A percentile compares a stretch with the other conserved stretches of the same genome.
phyloP scores from a whole-genome alignment of 2,888 invertebrate species.

The Microplitis manilae region DNA sequence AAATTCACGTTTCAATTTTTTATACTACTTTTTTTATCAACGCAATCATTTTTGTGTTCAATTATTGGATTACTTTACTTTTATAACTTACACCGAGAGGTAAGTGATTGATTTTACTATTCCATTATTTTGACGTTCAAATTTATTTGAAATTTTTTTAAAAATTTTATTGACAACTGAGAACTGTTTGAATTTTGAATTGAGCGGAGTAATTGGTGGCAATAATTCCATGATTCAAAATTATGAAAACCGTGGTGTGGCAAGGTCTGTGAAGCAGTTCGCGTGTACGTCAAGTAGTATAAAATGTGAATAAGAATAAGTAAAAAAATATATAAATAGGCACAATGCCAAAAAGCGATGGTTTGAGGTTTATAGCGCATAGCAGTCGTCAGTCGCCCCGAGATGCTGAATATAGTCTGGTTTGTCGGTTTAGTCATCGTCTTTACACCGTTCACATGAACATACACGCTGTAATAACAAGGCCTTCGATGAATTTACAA shows the following conservation, averaged over 20 bases:
- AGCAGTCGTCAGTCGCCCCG: constrained; percentile 41
- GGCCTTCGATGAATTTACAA: constrained; percentile 43
- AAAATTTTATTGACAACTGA: no score
- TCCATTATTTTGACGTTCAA: no score
- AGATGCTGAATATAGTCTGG: constrained; percentile 54
- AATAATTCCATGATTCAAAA: not conserved
- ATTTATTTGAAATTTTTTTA: no score
- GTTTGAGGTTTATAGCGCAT: constrained; percentile 46
- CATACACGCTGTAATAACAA: constrained; percentile 46
- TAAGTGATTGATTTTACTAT: no score
- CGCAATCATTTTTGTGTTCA: constrained; percentile 4
- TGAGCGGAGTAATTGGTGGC: no score
- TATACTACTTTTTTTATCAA: not conserved
- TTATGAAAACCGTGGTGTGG: not conserved
- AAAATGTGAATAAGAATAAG: constrained; percentile 6
- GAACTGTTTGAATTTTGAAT: no score
- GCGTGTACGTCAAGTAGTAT: not conserved
- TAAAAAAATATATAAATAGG: constrained; percentile 34
- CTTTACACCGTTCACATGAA: constrained; percentile 42
- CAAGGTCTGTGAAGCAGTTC: not conserved
- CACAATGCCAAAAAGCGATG: constrained; percentile 42
- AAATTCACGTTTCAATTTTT: constrained; percentile 4
- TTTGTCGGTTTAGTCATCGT: constrained; percentile 51
- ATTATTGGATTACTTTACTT: constrained; percentile 15
- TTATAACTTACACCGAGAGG: no score